Evolutionary conservation across 2,888 invertebrate species (phyloP).

Genomic region (Shargacucullia verbasci): DNA sequence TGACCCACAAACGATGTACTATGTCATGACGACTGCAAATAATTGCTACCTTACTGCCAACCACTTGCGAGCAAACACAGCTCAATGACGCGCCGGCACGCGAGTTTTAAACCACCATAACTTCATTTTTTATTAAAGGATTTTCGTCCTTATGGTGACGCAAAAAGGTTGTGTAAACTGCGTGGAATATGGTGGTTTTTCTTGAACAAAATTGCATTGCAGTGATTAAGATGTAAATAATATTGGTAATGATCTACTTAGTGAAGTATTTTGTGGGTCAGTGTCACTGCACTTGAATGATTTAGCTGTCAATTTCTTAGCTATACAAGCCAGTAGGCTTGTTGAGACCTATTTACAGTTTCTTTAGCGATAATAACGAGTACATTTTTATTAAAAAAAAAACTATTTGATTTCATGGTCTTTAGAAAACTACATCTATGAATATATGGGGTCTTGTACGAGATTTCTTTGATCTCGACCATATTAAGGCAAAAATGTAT

Average conservation of each 20-base stretch:
- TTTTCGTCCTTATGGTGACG: not conserved
- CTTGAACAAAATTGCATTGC: constrained; percentile 9
- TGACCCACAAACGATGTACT: constrained; percentile 26
- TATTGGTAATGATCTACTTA: constrained; percentile 46
- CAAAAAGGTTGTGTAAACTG: not conserved
- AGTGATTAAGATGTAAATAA: constrained; percentile 34
- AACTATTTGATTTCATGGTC: too few species aligned
- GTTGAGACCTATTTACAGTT: too few species aligned
- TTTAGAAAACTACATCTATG: too few species aligned
- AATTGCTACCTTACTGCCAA: constrained; percentile 18
- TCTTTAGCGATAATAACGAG: too few species aligned
- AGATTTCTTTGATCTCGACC: too few species aligned
- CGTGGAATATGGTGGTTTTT: not conserved
- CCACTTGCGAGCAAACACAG: constrained; percentile 18
- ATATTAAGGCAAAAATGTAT: too few species aligned
- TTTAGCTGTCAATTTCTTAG: not conserved
- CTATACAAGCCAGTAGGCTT: too few species aligned
- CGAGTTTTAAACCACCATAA: constrained; percentile 14
- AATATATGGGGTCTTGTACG: too few species aligned
- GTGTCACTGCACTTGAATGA: constrained; percentile 2
- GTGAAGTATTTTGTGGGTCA: constrained; percentile 32
- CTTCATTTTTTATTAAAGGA: constrained; percentile 3
- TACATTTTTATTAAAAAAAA: too few species aligned
- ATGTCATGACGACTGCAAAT: constrained; percentile 11
- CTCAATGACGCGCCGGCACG: constrained; percentile 40